Base-by-base conservation (phyloP, 2,888 invertebrate genomes). In the Hirudinaria manillensis region DNA sequence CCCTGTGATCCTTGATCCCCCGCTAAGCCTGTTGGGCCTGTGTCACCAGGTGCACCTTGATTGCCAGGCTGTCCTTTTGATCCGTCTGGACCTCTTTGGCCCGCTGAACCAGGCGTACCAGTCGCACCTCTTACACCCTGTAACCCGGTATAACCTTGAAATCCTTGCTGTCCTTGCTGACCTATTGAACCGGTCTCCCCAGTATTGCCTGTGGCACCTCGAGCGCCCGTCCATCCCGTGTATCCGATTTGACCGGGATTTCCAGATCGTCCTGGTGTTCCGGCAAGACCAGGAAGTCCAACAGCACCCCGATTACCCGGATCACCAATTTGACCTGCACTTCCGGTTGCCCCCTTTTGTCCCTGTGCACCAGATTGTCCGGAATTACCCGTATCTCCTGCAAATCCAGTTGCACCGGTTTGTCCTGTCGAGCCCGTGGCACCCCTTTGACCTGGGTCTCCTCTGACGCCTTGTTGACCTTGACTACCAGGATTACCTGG, bases 251-350 rank as follows among this genome's bases (percentile, higher is more conserved):
- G 34, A 38, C 80, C 80, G 68, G 75, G 72, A 27, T 68, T 65
- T 74, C 79, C 79, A 51, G 71, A 16, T 16, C 65, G 56, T 75
- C 79, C 79, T 61, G 36, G 55, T 45, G 56, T 34, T n/a, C 80
- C 80, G 21, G 70, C 38, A 38, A 56, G 32, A 45, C 80, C 80
- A 16, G 66, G 21, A 53, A 71, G 56, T n/a, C 80, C 80, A 38
- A 67, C 24, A 45, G 71, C 24, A n/a, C 78, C 53, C 80, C 80
- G 29, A 71, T 34, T 77, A 72, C 82, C 83, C 70, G 73, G 32
- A 68, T 51, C 29, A 4, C 76, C 76, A 34, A 56, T 70, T 32
- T 68, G 56, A 36, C 53, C 53, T 38, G 75, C 36, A 13, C 53
- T 45, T 71, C 78, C 78, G 29, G 72, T 38, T 38, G 38, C 27